Conservation (phyloP, 2,888 invertebrate genomes). For the Thereva unica region DNA sequence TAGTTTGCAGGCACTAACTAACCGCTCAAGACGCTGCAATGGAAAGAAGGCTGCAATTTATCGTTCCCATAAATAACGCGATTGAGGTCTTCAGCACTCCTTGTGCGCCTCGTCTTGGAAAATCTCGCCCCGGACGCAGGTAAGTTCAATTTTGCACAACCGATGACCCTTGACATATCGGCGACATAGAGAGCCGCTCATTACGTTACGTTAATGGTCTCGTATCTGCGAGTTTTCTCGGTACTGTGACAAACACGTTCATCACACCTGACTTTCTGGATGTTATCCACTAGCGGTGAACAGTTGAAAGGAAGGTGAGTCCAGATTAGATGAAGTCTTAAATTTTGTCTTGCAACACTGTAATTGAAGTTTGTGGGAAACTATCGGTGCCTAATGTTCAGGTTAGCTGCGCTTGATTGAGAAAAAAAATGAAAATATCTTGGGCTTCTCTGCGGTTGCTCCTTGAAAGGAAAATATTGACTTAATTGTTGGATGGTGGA, state of each 20-base stretch:
- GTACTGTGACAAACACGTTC: slow-evolving; percentile 33
- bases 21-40: slow-evolving; percentile 25
- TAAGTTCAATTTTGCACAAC: slow-evolving; percentile 31
- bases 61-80: slow-evolving; percentile 43
- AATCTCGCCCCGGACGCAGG: slow-evolving; percentile 21
- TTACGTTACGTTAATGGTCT: slow-evolving; percentile 31
- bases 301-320: slow-evolving; percentile 30
- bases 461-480: too few relatives aligned
- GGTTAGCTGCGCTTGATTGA: too few relatives aligned
- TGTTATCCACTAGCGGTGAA: slow-evolving; percentile 23
- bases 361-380: neutral
- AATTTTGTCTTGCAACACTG: slow-evolving; percentile 20
- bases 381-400: neutral
- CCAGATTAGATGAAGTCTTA: slow-evolving; percentile 32
- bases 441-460: too few relatives aligned
- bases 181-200: slow-evolving; percentile 33
- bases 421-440: too few relatives aligned
- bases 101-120: slow-evolving; percentile 9
- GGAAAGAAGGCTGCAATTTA: slow-evolving; percentile 41
- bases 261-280: slow-evolving; percentile 27
- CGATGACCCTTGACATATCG: slow-evolving; percentile 33
- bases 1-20: slow-evolving; percentile 36
- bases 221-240: slow-evolving; percentile 25
- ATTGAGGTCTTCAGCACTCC: slow-evolving; percentile 35
- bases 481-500: too few relatives aligned